Evolutionary conservation across 1,140 invertebrate genomes (phyloP), one percentile per base, ranked within the genome.

Genomic region (Thaumetopoea pityocampa): DNA sequence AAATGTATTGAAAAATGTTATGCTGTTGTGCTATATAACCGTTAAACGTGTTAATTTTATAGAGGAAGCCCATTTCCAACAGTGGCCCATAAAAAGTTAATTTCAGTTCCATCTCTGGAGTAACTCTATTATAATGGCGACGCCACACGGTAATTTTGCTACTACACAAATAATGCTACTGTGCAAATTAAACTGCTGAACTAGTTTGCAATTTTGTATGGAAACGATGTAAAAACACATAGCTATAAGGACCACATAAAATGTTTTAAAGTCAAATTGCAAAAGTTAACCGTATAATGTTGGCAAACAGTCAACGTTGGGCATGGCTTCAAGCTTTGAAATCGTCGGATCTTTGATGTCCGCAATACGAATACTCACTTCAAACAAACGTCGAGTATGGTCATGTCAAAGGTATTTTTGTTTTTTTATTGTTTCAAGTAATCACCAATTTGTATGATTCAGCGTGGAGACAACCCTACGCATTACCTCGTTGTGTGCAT

Each of bases 401-500:
- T 19, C 14, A 36, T 15, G 12, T 11, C 24, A 15, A 4, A 15
- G 18, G 28, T 19, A 27, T 35, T 5, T 37, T 28, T 15, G 10
- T 17, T 33, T 24, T 16, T 7, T 30, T 28, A 9, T 36, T 2
- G 23, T 16, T 16, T 36, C 8, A 7, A 5, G 16, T 23, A n/a
- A 22, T 14, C 6, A 30, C 18, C 4, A 12, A 23, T 22, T 30
- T 22, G n/a, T 15, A 10, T 16, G 11, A 26, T 22, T 20, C 14
- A n/a, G 22, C 4, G 4, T 10, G 2, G 9, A 12, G 19, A 12
- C 29, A 42, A n/a, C 40, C 22, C 29, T 34, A 42, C 15, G 20
- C 16, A 41, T 17, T 20, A 19, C 17, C 24, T 36, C 18, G 29
- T 23, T 16, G 18, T 28, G 40, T 40, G 27, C 44, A 28, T 62